Conservation (phyloP, 2,888 invertebrate genomes). For the Amaurobius ferox region DNA sequence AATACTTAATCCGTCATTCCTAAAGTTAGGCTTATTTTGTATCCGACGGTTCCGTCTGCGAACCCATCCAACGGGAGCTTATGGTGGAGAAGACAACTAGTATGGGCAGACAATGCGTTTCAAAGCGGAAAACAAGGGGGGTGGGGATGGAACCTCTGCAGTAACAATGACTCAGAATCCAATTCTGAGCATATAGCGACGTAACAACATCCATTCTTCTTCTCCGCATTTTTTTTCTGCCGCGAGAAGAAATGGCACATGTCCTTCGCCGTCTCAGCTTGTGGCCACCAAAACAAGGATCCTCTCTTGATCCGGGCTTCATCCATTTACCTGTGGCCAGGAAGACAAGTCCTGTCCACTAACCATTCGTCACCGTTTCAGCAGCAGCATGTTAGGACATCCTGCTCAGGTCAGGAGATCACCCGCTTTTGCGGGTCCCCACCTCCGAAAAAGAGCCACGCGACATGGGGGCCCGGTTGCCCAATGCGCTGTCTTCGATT, state of each 20-base stretch:
- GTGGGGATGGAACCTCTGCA: neutral
- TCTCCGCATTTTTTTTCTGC: neutral
- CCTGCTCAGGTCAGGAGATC: constrained; percentile 31
- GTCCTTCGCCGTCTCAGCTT: constrained; percentile 51
- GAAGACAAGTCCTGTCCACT: constrained; percentile 19
- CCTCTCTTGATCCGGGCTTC: constrained; percentile 25
- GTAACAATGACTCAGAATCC: neutral
- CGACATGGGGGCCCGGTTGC: constrained; percentile 49
- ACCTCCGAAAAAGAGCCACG: constrained; percentile 34
- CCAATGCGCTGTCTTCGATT: constrained; percentile 29
- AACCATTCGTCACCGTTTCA: constrained; percentile 67
- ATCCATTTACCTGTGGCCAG: constrained; percentile 47
- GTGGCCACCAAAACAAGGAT: constrained; percentile 54
- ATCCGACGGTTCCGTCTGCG: no score
- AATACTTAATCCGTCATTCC: no score
- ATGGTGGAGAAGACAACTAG: neutral
- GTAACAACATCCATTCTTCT: neutral
- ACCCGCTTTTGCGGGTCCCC: neutral
- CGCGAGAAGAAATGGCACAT: constrained; percentile 11
- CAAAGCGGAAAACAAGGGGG: neutral
- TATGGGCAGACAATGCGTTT: neutral
- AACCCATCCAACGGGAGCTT: neutral
- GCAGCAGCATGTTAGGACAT: constrained; percentile 58
- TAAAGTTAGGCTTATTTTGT: no score
- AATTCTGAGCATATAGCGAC: neutral